Evolutionary conservation across 2,888 invertebrate genomes (phyloP).

Genomic region (Synergus umbraculus): DNA sequence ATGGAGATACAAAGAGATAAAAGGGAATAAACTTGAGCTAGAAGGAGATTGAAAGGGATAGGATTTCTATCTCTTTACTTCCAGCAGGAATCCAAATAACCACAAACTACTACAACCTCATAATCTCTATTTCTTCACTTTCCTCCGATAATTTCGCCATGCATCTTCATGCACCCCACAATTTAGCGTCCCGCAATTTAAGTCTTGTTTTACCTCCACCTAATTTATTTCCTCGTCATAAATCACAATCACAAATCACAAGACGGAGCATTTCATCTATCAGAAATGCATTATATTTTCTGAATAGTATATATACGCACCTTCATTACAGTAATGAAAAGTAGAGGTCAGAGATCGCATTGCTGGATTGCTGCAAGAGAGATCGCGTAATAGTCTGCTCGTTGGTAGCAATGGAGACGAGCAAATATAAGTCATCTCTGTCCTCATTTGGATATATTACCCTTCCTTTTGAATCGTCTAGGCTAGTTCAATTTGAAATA

Average conservation of each 20-base stretch:
- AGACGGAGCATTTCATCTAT: background rate
- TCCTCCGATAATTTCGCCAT: background rate
- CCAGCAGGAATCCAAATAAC: no score
- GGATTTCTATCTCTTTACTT: no score
- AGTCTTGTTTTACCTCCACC: background rate
- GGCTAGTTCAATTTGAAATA: slow-evolving; percentile 16
- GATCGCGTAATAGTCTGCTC: slow-evolving; percentile 24
- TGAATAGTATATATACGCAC: background rate
- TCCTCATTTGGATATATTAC: slow-evolving; percentile 24
- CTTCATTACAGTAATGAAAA: slow-evolving; percentile 28
- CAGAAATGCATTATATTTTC: slow-evolving; percentile 21
- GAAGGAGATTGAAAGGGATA: no score
- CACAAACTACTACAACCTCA: background rate
- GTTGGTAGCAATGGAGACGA: slow-evolving; percentile 6
- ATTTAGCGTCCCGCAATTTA: background rate
- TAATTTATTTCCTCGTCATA: background rate
- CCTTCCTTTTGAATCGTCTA: background rate
- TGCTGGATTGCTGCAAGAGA: slow-evolving; percentile 8
- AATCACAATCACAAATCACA: slow-evolving; percentile 1
- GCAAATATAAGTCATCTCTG: slow-evolving; percentile 1
- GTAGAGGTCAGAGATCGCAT: slow-evolving; percentile 33
- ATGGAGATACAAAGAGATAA: no score
- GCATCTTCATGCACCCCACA: background rate
- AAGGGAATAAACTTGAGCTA: no score
- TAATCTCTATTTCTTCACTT: background rate